These are phyloP conservation scores for Ridgeia piscesae DNA, from an alignment of 1,140 invertebrate genomes.

Conservation along the genomic window DNA sequence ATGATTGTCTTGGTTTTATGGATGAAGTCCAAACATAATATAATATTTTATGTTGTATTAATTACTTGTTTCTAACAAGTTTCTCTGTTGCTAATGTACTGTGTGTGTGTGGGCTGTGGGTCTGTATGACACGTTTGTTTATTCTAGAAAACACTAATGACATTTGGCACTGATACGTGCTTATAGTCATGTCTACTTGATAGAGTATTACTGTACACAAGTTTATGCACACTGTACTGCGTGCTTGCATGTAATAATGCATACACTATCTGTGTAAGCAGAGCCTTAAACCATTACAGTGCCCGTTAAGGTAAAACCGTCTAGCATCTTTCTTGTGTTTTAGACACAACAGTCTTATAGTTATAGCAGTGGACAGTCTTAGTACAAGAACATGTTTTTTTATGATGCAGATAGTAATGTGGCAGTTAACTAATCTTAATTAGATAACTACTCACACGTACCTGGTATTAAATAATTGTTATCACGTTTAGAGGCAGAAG, in stretches of 20 bases:
- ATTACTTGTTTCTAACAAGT: not conserved
- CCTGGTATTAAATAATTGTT: too few species aligned
- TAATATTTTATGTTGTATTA: not conserved
- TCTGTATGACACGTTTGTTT: not conserved
- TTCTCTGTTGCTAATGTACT: not conserved
- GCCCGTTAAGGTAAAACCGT: too few species aligned
- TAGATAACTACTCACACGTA: too few species aligned
- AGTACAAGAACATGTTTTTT: not conserved
- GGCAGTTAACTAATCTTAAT: too few species aligned
- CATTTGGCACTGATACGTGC: not conserved
- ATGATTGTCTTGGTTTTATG: not conserved
- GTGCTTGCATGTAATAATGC: not conserved
- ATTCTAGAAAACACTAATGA: not conserved
- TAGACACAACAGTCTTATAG: too few species aligned
- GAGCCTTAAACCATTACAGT: too few species aligned
- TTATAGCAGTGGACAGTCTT: not conserved
- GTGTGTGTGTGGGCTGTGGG: not conserved
- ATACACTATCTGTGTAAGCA: too few species aligned
- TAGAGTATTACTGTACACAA: not conserved
- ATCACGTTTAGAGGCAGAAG: too few species aligned
- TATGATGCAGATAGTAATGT: not conserved
- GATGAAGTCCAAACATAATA: not conserved
- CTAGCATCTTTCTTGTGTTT: not conserved
- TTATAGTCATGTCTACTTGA: too few species aligned
- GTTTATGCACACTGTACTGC: not conserved